phyloP scores from a whole-genome alignment of 2,113 vertebrate species.

The Maccullochella peelii region DNA sequence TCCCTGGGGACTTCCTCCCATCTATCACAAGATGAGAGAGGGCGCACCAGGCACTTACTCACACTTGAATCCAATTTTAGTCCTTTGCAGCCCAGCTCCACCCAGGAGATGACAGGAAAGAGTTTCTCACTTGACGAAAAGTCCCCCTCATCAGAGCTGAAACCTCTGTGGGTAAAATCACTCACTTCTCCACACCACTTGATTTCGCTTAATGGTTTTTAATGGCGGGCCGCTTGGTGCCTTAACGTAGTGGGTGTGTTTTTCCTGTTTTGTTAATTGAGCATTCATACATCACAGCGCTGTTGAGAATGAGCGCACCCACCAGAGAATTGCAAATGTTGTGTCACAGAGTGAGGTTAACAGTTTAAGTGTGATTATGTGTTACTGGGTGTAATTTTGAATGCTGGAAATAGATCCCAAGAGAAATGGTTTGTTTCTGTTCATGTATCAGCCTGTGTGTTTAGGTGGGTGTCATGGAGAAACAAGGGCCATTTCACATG shows the following conservation, averaged over 20 bases:
- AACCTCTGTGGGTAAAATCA: conserved; percentile 42
- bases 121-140: conserved; percentile 72
- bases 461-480: neutral
- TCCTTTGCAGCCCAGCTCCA: conserved; percentile 62
- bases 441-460: neutral
- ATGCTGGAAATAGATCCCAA: neutral
- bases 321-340: conserved; percentile 4
- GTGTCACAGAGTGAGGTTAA: conserved; percentile 23
- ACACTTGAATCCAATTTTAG: conserved; percentile 83
- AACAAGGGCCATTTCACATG: neutral
- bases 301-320: conserved; percentile 2
- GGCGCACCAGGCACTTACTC: conserved; percentile 74
- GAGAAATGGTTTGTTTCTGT: neutral
- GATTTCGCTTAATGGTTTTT: conserved; percentile 30
- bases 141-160: conserved; percentile 68
- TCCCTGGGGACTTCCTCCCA: conserved; percentile 67
- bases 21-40: conserved; percentile 76
- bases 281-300: conserved; percentile 15
- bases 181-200: conserved; percentile 29
- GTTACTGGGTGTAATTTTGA: neutral
- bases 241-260: conserved; percentile 9
- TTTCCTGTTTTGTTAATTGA: conserved; percentile 42
- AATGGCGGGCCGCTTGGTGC: conserved; percentile 34
- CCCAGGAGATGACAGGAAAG: conserved; percentile 70
- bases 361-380: neutral